These are phyloP conservation scores for Phrixothrix hirtus DNA, from an alignment of 2,888 invertebrate species.

Conservation along the genomic window DNA sequence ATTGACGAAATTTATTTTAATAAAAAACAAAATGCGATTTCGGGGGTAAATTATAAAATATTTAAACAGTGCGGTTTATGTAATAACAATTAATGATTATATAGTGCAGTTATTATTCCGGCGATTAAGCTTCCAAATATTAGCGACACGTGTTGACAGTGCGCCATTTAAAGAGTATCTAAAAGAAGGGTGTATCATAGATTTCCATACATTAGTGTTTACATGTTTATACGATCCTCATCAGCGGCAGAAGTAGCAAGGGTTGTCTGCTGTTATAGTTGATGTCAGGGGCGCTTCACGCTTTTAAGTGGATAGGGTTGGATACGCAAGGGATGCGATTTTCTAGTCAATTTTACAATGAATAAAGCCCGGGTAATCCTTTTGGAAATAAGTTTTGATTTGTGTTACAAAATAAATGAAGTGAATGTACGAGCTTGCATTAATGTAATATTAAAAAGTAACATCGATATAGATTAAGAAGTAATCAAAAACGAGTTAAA, in stretches of 20 bases:
- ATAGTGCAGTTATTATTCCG: no score
- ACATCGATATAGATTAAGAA: slow-evolving; percentile 9
- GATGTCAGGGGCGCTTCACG: slow-evolving; percentile 40
- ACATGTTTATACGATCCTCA: slow-evolving; percentile 51
- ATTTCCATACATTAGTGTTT: slow-evolving; percentile 51
- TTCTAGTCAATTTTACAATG: slow-evolving; percentile 56
- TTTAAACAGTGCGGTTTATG: no score
- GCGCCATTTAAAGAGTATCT: not conserved
- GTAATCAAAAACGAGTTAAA: slow-evolving; percentile 21
- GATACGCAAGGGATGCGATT: slow-evolving; percentile 49
- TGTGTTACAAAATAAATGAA: slow-evolving; percentile 7
- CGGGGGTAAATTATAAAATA: no score
- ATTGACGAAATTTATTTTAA: no score
- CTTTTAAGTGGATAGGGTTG: slow-evolving; percentile 46
- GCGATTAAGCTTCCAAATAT: not conserved
- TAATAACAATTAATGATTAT: no score
- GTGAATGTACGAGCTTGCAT: not conserved
- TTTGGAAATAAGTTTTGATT: slow-evolving; percentile 25
- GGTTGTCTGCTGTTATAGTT: slow-evolving; percentile 31
- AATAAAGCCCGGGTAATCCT: slow-evolving; percentile 43
- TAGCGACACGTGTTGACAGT: slow-evolving; percentile 8
- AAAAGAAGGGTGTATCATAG: slow-evolving; percentile 26
- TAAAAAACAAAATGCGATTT: no score
- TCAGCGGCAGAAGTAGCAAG: slow-evolving; percentile 32
- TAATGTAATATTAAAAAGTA: slow-evolving; percentile 1